Evolutionary conservation across 1,140 invertebrate species (phyloP), one percentile per base, ranked within the genome.

Genomic region (Kradibia gibbosae): DNA sequence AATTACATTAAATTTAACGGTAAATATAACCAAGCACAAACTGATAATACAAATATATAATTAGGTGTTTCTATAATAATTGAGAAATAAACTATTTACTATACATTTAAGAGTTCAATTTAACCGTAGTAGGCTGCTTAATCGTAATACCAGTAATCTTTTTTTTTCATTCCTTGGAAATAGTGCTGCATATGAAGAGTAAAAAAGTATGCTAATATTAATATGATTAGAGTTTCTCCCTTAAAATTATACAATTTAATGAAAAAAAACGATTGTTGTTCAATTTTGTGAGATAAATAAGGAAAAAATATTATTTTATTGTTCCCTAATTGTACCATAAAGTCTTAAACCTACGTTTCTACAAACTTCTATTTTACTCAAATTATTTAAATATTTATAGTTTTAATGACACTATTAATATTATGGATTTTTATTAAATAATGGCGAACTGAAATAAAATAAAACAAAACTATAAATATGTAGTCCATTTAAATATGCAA

Each of bases 181-280:
- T 71, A 73, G 28, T 31, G 36, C 13, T 65, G 42, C 48, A 78
- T 62, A 73, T 67, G 81, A 77, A 22, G 53, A 50, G n/a, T 45
- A 53, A 78, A 82, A 70, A 78, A 77, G 22, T 71, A 62, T 67
- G 45, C 57, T n/a, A 50, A 65, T 20, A 17, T 10, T 11, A 11
- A 3, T n/a, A 45, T 65, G 62, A 78, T 78, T 53, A 53, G 28
- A 39, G 31, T 78, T 82, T 78, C 78, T 82, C 81, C 78, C 48
- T 70, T 53, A 55, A 77, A 45, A 7, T 73, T 45, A 15, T 62
- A 48, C 74, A 45, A 73, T 76, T 25, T 82, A 82, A 82, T 57
- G 73, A 82, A 55, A 82, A 80, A 31, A 50, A 71, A 81, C 50
- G 28, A 31, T 57, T 8, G 34, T 25, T 28, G 73, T 78, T 82